Evolutionary conservation across 2,113 vertebrate species (phyloP), one percentile per base, ranked within the genome.

Genomic region (Calidris pygmaea): DNA sequence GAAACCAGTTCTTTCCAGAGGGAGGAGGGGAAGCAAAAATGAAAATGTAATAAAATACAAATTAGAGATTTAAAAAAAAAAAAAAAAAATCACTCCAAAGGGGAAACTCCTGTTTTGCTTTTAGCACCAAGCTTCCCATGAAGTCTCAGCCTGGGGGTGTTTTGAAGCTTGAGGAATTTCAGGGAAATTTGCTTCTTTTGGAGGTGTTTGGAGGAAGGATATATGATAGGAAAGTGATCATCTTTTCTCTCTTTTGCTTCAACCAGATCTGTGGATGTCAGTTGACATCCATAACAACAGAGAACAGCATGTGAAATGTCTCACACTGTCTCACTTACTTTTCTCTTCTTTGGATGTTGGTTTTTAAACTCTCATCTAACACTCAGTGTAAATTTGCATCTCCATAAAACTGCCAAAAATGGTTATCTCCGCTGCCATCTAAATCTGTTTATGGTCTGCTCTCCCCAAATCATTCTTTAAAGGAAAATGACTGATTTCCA

Each of bases 361-460:
- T 90, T 13, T 91, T 92, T 82, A 83, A 85, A 32, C 45, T 85
- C 62, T 92, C 76, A 63, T 86, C 72, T 92, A 81, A 85, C 60
- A 52, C 43, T 89, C 86, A 53, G 70, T 27, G 43, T 65, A 71
- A 92, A 88, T 95, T 60, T 91, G 68, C 81, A 67, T 95, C 95
- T 92, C 60, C 53, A 80, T 66, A 43, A 62, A 91, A 93, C 72
- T 89, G 85, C 96, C 90, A 96, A 95, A 85, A 93, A 85, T 89
- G 95, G 93, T 92, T 96, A 90, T 94, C 90, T 87, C 53, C 90
- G 92, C 74, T 79, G 80, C 80, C 92, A 93, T 96, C 84, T 93
- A 81, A 85, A 84, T 96, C 78, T 87, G 82, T 87, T 94, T 91
- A 87, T 78, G 89, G 75, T 76, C 55, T 89, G n/a, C 37, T 87